Conservation (phyloP, 2,113 vertebrate genomes). For the Mesocricetus auratus region DNA sequence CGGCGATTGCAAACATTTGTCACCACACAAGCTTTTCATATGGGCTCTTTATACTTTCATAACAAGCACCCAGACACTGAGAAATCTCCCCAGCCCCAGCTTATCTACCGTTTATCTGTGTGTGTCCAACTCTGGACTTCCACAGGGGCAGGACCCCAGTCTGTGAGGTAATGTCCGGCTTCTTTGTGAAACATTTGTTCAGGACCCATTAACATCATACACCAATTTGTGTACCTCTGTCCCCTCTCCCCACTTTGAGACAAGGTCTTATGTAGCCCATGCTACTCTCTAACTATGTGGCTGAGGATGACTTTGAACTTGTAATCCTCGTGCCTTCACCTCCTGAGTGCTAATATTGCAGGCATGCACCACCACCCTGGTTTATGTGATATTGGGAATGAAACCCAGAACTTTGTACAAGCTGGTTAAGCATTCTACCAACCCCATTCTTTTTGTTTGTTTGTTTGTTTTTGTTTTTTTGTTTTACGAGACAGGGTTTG, state of each 20-base stretch:
- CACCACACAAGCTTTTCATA: neutral
- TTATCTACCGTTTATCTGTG: neutral
- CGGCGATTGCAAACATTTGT: neutral
- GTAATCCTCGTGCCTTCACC: neutral
- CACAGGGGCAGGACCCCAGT: neutral
- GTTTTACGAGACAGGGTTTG: too few species aligned
- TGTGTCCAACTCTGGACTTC: neutral
- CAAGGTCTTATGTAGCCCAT: neutral
- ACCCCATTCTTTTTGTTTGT: neutral
- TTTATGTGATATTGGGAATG: neutral
- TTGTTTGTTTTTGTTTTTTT: too few species aligned
- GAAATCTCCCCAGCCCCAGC: too few species aligned
- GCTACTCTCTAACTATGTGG: neutral
- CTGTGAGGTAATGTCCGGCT: neutral
- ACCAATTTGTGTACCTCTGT: neutral
- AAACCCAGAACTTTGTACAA: neutral
- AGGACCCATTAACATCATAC: neutral
- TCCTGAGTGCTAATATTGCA: neutral
- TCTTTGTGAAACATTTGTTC: neutral
- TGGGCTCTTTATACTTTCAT: neutral
- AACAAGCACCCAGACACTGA: neutral
- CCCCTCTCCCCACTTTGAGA: neutral
- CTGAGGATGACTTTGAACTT: neutral
- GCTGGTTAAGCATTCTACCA: neutral
- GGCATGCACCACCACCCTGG: neutral